Evolutionary conservation across 1,140 invertebrate genomes (phyloP).

Genomic region (Pachypsylla venusta): DNA sequence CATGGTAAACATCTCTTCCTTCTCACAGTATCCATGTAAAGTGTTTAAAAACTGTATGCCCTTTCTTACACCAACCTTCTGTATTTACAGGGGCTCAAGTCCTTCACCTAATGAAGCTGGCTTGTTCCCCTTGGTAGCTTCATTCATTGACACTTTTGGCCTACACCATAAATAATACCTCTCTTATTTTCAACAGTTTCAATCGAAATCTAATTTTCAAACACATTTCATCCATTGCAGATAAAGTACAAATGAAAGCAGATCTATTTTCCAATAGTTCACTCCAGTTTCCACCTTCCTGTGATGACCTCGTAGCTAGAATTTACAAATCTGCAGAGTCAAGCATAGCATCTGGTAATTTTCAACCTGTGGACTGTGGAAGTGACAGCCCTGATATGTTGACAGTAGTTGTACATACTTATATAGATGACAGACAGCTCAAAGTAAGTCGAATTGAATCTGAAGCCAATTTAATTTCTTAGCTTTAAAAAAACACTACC

Average conservation of each 20-base stretch:
- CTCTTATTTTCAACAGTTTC: too few species aligned
- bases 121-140: too few species aligned
- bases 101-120: too few species aligned
- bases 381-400: conserved; percentile 16
- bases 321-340: neutral
- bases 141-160: too few species aligned
- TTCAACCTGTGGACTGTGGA: neutral
- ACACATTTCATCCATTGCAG: neutral
- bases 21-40: too few species aligned
- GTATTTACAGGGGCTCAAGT: too few species aligned
- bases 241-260: neutral
- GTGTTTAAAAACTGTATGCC: too few species aligned
- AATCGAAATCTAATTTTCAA: too few species aligned
- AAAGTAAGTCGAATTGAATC: neutral
- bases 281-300: neutral
- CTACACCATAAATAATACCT: too few species aligned
- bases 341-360: neutral
- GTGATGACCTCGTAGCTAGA: neutral
- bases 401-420: conserved; percentile 16
- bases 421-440: conserved; percentile 12
- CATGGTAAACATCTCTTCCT: too few species aligned
- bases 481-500: too few species aligned
- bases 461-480: neutral
- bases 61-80: too few species aligned
- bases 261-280: neutral